Evolutionary conservation across 2,113 vertebrate genomes (phyloP).

Genomic region (Mus pahari): DNA sequence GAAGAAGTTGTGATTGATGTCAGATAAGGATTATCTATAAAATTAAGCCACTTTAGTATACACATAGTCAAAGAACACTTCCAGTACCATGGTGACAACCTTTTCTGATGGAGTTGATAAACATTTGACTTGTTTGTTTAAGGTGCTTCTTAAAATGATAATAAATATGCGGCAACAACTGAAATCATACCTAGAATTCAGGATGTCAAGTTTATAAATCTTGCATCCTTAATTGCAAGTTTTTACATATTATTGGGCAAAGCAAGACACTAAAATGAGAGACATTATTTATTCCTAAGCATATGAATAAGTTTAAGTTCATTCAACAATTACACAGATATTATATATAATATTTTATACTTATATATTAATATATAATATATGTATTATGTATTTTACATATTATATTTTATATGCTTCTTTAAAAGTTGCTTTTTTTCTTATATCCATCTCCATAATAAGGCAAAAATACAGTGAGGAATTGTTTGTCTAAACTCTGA

Average conservation of each 20-base stretch:
- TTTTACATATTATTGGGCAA: constrained; percentile 3
- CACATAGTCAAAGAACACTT: not conserved
- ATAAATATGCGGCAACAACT: not conserved
- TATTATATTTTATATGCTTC: not conserved
- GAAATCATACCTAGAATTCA: constrained; percentile 24
- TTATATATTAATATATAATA: too few relatives aligned
- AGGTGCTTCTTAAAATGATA: not conserved
- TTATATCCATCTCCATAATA: not conserved
- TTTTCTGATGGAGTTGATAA: constrained; percentile 26
- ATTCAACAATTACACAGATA: not conserved
- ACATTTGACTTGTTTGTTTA: constrained; percentile 7
- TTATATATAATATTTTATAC: too few relatives aligned
- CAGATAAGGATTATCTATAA: constrained; percentile 15
- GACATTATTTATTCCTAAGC: constrained; percentile 45
- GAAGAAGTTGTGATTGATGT: not conserved
- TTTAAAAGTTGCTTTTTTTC: not conserved
- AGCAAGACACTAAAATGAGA: not conserved
- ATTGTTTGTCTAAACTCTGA: not conserved
- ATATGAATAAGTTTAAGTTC: constrained; percentile 28
- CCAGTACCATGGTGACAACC: not conserved
- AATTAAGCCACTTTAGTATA: not conserved
- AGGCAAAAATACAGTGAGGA: not conserved
- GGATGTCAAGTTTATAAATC: constrained; percentile 5
- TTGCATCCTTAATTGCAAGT: not conserved
- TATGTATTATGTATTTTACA: too few relatives aligned